Evolutionary conservation across 2,113 vertebrate species (phyloP), one percentile per base, ranked within the genome.

Genomic region (Bothrops jararaca): DNA sequence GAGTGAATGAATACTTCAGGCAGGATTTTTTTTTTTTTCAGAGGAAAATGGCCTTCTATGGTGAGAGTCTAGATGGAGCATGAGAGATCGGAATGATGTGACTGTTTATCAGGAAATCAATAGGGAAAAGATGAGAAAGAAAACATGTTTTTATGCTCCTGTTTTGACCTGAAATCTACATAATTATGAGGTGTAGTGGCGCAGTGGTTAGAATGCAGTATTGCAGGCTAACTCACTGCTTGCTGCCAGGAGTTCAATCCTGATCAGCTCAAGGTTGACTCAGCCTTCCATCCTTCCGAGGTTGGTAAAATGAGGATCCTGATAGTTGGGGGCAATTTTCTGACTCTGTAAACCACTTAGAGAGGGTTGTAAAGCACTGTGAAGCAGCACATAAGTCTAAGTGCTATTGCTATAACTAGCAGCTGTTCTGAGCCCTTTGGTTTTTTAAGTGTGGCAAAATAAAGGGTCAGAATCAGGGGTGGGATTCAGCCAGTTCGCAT

Each of bases 21-120:
- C 93, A n/a, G 69, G 5, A 26, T 26, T 26, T n/a, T 69, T 69
- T 69, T 54, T 95, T 94, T n/a, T n/a, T n/a, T n/a, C n/a, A 91
- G 42, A 90, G 42, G 54, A 89, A 94, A 95, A 57, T 80, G 56
- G 2, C 22, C 88, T 89, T 92, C 0, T 93, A 57, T 93, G 8
- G 10, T 93, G 18, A 92, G 34, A 94, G 45, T 11, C 94, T 95
- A 95, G 24, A 91, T 94, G 94, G n/a, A 91, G 95, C 58, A 1
- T 13, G 5, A 60, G 11, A 0, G 5, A 1, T 12, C 52, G 93
- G 93, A 93, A 92, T 91, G 60, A 91, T 24, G 60, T 92, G 24
- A 8, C 56, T 48, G n/a, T 92, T 94, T 60, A 56, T 94, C 58
- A 86, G 48, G 2, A 48, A 87, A 92, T 87, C 88, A 89, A 88